These are phyloP conservation scores for Camponotus vicinus DNA, from an alignment of 1,140 invertebrate genomes.

Conservation along the genomic window DNA sequence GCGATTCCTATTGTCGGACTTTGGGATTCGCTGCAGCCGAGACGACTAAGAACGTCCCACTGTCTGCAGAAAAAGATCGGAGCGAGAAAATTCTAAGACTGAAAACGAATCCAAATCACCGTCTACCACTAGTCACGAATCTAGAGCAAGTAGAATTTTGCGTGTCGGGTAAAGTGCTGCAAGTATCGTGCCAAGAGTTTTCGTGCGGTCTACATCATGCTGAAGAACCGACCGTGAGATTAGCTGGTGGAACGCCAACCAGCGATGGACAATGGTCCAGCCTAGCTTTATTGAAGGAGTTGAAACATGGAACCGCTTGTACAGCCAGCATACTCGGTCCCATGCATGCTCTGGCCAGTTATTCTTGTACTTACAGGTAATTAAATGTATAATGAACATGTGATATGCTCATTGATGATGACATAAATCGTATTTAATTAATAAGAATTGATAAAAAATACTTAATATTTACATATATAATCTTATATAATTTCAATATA, in stretches of 20 bases:
- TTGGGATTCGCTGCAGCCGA: constrained; percentile 86
- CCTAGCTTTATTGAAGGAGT: constrained; percentile 86
- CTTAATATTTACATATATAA: not conserved
- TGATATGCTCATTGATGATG: not conserved
- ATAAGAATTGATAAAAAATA: not conserved
- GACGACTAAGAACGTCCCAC: constrained; percentile 74
- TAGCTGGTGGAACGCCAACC: constrained; percentile 85
- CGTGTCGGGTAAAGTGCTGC: constrained; percentile 83
- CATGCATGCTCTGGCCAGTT: constrained; percentile 87
- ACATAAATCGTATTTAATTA: not conserved
- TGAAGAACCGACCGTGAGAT: constrained; percentile 83
- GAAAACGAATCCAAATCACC: constrained; percentile 78
- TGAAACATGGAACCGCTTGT: constrained; percentile 86
- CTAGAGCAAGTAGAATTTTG: constrained; percentile 84
- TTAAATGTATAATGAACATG: constrained; percentile 18
- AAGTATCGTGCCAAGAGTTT: constrained; percentile 88
- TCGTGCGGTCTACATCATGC: constrained; percentile 85
- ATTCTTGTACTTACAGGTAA: constrained; percentile 87
- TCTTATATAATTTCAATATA: not conserved
- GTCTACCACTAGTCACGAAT: constrained; percentile 81
- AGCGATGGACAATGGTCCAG: constrained; percentile 87
- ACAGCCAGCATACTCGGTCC: constrained; percentile 88
- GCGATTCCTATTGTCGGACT: constrained; percentile 86
- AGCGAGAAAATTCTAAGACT: constrained; percentile 80
- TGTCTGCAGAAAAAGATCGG: constrained; percentile 73